phyloP scores from a whole-genome alignment of 2,888 invertebrate species.

The Apamea epomidion region DNA sequence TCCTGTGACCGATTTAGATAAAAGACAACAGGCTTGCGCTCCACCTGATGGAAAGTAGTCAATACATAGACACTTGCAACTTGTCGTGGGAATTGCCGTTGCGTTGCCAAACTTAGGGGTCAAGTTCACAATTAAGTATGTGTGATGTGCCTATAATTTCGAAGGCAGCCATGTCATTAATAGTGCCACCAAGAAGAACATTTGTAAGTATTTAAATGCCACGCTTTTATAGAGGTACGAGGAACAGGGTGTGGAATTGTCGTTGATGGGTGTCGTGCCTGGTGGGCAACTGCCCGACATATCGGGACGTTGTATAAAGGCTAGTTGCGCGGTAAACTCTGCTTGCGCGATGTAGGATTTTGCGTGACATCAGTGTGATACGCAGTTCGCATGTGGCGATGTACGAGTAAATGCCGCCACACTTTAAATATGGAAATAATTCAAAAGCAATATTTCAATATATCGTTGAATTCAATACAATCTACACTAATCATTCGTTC shows the following conservation, averaged over 20 bases:
- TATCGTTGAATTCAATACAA: constrained; percentile 13
- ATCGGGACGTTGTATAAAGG: not conserved
- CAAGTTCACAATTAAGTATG: not conserved
- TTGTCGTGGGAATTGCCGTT: not conserved
- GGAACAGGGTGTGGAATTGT: not conserved
- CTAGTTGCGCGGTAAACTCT: not conserved
- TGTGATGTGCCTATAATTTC: not conserved
- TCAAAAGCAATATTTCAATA: not conserved
- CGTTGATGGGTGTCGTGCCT: not conserved
- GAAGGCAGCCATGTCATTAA: not conserved
- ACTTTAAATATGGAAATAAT: not conserved
- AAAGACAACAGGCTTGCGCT: not conserved
- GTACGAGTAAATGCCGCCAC: not conserved
- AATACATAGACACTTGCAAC: no score
- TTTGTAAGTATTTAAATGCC: not conserved
- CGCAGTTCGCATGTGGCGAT: not conserved
- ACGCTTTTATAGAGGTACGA: not conserved
- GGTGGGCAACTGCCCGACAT: not conserved
- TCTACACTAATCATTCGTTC: constrained; percentile 28
- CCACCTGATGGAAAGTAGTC: not conserved
- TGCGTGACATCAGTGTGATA: not conserved
- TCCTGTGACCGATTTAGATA: not conserved
- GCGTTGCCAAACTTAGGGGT: not conserved
- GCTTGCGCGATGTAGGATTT: not conserved
- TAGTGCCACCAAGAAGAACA: not conserved